These are phyloP conservation scores for Polymixis flavicincta DNA, from an alignment of 2,888 invertebrate genomes.

Conservation along the genomic window DNA sequence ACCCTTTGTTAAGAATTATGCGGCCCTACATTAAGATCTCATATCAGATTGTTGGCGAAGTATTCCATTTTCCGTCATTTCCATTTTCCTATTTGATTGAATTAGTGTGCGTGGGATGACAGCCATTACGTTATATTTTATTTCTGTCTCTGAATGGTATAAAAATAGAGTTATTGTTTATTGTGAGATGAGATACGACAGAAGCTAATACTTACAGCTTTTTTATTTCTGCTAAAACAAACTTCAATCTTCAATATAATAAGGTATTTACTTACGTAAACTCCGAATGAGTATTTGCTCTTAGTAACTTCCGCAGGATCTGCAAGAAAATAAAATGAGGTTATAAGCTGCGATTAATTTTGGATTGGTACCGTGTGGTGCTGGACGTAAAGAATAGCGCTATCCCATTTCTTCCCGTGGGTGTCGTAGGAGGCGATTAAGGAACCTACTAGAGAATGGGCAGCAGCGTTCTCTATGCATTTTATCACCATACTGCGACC, in stretches of 20 bases:
- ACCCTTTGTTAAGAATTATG: neutral
- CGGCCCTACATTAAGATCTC: neutral
- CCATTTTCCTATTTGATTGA: neutral
- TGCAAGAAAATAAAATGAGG: constrained; percentile 66
- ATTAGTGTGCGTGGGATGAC: neutral
- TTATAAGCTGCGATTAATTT: neutral
- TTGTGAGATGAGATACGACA: neutral
- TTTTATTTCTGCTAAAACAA: neutral
- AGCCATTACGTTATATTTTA: neutral
- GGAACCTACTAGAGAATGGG: too few species aligned
- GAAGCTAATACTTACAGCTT: neutral
- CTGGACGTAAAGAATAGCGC: too few species aligned
- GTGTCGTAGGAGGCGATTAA: too few species aligned
- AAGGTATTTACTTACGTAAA: constrained; percentile 79
- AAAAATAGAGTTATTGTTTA: neutral
- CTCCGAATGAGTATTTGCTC: constrained; percentile 69
- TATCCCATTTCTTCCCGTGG: too few species aligned
- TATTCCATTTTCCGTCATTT: neutral
- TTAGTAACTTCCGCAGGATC: constrained; percentile 76
- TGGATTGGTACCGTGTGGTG: too few species aligned
- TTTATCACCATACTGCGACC: too few species aligned
- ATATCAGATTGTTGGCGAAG: neutral
- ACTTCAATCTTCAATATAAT: too few species aligned
- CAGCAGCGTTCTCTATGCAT: too few species aligned
- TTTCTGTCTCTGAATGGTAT: neutral